Evolutionary conservation across 2,888 invertebrate genomes (phyloP).

Genomic region (Dysmachus trigonus): DNA sequence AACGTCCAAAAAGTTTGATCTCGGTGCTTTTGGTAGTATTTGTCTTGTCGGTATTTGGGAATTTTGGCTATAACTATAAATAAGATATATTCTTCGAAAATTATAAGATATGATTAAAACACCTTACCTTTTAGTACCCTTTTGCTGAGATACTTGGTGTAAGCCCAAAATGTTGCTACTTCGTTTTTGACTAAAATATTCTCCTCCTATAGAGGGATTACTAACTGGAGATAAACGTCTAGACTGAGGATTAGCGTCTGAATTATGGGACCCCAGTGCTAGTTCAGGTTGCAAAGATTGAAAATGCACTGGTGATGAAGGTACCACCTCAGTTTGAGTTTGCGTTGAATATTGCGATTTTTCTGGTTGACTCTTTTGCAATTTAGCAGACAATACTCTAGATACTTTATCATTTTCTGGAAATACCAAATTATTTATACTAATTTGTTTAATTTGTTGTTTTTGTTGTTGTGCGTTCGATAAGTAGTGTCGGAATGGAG

Average conservation of each 20-base stretch:
- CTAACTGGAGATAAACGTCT: conserved; percentile 48
- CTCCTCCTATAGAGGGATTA: conserved; percentile 36
- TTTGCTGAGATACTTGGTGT: conserved; percentile 43
- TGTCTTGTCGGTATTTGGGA: conserved; percentile 32
- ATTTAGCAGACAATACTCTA: conserved; percentile 49
- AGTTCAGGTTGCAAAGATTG: conserved; percentile 59
- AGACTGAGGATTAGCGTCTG: conserved; percentile 46
- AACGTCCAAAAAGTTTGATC: conserved; percentile 45
- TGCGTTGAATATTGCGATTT: conserved; percentile 19
- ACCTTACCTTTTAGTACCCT: neutral
- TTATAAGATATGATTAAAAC: neutral
- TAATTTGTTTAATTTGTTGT: conserved; percentile 48
- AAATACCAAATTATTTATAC: conserved; percentile 51
- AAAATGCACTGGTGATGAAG: conserved; percentile 59
- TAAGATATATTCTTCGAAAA: neutral
- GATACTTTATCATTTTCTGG: conserved; percentile 43
- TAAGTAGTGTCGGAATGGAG: conserved; percentile 47
- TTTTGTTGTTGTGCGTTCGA: conserved; percentile 39
- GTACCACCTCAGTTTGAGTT: conserved; percentile 46
- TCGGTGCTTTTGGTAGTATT: conserved; percentile 39
- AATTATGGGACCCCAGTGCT: conserved; percentile 52
- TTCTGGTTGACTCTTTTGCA: conserved; percentile 43
- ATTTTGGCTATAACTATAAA: conserved; percentile 32
- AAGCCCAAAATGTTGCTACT: conserved; percentile 48
- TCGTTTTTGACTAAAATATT: conserved; percentile 50